Percentiles rank a stretch among this genome's conserved stretches.
phyloP scores from a whole-genome alignment of 1,140 invertebrate species.

The Drosophila watanabei region DNA sequence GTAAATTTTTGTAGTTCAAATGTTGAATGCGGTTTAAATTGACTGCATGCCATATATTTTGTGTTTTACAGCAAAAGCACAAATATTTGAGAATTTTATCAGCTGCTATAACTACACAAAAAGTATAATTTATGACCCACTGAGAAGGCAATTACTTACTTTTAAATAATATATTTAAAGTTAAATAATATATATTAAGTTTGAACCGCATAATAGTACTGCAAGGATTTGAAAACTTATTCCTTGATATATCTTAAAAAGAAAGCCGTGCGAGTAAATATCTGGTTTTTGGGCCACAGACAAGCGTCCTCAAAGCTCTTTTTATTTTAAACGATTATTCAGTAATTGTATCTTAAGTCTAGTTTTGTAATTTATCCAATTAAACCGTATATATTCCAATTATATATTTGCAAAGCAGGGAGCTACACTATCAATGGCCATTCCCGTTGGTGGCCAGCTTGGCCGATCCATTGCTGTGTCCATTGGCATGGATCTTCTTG shows the following conservation, averaged over 20 bases:
- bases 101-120: not conserved
- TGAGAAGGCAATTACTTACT: not conserved
- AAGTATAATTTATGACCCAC: not conserved
- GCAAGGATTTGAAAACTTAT: too few species aligned
- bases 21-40: not conserved
- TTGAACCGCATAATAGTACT: not conserved
- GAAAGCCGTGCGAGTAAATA: not conserved
- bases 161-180: too few species aligned
- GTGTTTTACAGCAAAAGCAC: not conserved
- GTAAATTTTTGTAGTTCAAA: not conserved
- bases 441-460: slow-evolving; percentile 67
- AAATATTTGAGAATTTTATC: not conserved
- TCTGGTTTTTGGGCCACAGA: slow-evolving; percentile 3
- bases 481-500: slow-evolving; percentile 70
- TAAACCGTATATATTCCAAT: slow-evolving; percentile 50
- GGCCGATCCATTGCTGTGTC: slow-evolving; percentile 62
- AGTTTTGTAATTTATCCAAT: slow-evolving; percentile 61
- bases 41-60: not conserved
- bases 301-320: slow-evolving; percentile 2
- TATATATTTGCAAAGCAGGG: slow-evolving; percentile 39
- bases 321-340: slow-evolving; percentile 49
- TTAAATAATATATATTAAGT: too few species aligned
- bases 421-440: slow-evolving; percentile 35
- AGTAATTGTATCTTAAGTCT: slow-evolving; percentile 63
- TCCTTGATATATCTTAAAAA: not conserved